Percentiles rank a stretch among this genome's conserved stretches.
phyloP scores from a whole-genome alignment of 2,888 invertebrate genomes.

The Phyllotreta cruciferae region DNA sequence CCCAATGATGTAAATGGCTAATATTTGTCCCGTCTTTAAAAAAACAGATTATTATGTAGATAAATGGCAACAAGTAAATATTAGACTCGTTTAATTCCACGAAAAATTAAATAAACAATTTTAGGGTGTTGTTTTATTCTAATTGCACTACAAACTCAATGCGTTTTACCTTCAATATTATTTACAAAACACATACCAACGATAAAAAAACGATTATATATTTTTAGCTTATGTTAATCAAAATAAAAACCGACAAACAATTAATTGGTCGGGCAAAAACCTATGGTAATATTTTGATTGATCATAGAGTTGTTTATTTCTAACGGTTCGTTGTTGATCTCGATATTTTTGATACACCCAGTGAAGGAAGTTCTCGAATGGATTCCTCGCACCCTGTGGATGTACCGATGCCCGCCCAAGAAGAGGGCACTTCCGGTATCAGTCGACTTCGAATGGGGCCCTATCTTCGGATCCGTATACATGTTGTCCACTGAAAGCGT shows the following conservation, averaged over 20 bases:
- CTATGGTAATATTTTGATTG: slow-evolving; percentile 76
- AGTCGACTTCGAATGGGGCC: slow-evolving; percentile 69
- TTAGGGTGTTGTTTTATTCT: no score
- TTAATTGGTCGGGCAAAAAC: slow-evolving; percentile 80
- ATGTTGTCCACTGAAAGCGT: slow-evolving; percentile 85
- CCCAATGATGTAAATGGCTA: no score
- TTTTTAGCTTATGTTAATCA: no score
- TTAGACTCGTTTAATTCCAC: no score
- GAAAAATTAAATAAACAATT: no score
- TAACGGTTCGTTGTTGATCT: slow-evolving; percentile 65
- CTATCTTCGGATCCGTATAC: slow-evolving; percentile 76
- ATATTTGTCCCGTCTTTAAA: no score
- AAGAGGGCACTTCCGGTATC: slow-evolving; percentile 87
- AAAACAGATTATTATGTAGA: no score
- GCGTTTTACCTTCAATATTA: no score
- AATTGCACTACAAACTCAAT: no score
- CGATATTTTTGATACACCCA: slow-evolving; percentile 79
- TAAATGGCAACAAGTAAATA: no score
- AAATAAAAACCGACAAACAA: neutral
- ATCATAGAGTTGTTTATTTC: slow-evolving; percentile 66
- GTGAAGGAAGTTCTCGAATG: slow-evolving; percentile 75
- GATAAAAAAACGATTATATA: no score
- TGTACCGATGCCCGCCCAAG: slow-evolving; percentile 84
- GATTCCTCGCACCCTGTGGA: slow-evolving; percentile 67
- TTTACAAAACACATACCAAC: no score